Percentiles rank a stretch among this genome's conserved stretches.
phyloP scores from a whole-genome alignment of 2,797 vertebrate species.

The Gouania willdenowi region DNA sequence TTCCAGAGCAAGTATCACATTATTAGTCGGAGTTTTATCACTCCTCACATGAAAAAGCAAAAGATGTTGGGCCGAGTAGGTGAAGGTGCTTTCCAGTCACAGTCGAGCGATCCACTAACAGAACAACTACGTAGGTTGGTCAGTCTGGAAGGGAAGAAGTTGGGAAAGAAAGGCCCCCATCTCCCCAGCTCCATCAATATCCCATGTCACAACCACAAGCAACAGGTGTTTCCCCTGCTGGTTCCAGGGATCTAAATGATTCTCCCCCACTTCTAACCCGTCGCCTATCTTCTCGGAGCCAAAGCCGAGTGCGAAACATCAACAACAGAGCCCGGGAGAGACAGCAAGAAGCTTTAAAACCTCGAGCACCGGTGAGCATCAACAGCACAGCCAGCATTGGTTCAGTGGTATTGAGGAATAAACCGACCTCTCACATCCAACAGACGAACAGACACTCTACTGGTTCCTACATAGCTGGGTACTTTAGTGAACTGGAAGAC shows the following conservation, averaged over 20 bases:
- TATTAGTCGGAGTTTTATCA: slow-evolving; percentile 91
- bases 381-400: slow-evolving; percentile 20
- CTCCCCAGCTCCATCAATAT: slow-evolving; percentile 12
- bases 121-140: slow-evolving; percentile 90
- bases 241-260: slow-evolving; percentile 54
- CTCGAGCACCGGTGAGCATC: slow-evolving; percentile 40
- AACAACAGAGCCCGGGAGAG: slow-evolving; percentile 91
- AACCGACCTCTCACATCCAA: slow-evolving; percentile 67
- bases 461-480: slow-evolving; percentile 90
- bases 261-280: slow-evolving; percentile 82
- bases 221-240: slow-evolving; percentile 8
- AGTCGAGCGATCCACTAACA: slow-evolving; percentile 83
- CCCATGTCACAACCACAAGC: slow-evolving; percentile 30
- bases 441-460: slow-evolving; percentile 88
- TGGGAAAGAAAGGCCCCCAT: slow-evolving; percentile 25
- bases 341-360: slow-evolving; percentile 87
- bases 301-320: slow-evolving; percentile 94
- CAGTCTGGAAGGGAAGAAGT: slow-evolving; percentile 83
- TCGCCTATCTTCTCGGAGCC: slow-evolving; percentile 91
- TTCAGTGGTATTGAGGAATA: slow-evolving; percentile 84
- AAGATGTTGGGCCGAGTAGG: slow-evolving; percentile 47
- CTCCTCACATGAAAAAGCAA: slow-evolving; percentile 76
- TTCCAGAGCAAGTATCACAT: slow-evolving; percentile 97
- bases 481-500: slow-evolving; percentile 79
- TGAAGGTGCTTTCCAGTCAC: slow-evolving; percentile 50